Base-by-base conservation (phyloP, 2,113 vertebrate species). In the Chrysemys picta region DNA sequence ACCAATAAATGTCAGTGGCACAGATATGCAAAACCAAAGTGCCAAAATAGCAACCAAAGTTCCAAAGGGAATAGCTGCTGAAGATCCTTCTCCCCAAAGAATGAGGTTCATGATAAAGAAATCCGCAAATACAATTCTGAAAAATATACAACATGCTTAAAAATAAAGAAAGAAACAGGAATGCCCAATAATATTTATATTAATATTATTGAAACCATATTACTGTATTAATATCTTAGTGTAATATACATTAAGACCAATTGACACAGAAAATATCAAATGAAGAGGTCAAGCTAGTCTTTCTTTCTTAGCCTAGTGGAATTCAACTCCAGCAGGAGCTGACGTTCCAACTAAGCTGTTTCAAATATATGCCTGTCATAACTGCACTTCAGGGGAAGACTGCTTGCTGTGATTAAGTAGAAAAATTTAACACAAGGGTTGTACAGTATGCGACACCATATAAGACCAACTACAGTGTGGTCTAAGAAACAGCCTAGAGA, bases 61-160 rank as follows among this genome's bases (percentile, higher is more conserved):
- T 50, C 99, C 99, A 52, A 99, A 99, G 0, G 99, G 99, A 97
- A 99, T 99, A 42, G 99, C 99, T 49, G 99, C 99, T 29, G 99
- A 99, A 72, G 99, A 99, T 16, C 99, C 99, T 98, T 99, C 99
- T 94, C 99, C 99, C 99, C 99, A 99, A 42, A 99, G 99, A 97
- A 99, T 99, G 89, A 99, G 98, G 96, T 99, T 99, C 99, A 99
- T 99, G 97, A 99, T 97, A 94, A 99, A 99, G 97, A 99, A 99
- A 97, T 99, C 99, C 1, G 99, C 99, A 98, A 99, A 99, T 24
- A 99, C 99, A 89, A 99, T 99, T 80, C 99, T 99, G 95, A 85
- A 97, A 98, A 96, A 98, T 24, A 98, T n/a, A 96, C 14, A 96
- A 91, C 6, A 94, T 78, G 29, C 17, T 85, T 92, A 93, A 80